phyloP scores from a whole-genome alignment of 92 coral and sea anemone species.

The Parazoanthus swiftii region DNA sequence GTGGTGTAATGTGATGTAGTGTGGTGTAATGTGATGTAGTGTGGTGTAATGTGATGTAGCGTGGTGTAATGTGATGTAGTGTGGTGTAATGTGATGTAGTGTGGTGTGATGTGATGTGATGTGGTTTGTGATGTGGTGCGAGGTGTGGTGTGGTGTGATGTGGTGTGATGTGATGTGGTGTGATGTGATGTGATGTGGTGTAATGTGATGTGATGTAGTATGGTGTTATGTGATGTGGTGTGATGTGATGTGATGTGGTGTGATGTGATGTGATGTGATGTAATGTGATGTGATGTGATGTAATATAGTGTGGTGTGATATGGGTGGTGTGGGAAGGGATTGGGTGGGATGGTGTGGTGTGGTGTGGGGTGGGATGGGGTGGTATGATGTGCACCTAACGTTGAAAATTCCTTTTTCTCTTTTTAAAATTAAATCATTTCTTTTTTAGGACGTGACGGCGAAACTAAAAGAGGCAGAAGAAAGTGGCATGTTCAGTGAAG shows the following conservation, averaged over 20 bases:
- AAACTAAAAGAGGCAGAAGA: slow-evolving; percentile 88
- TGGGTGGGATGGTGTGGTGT: too few relatives aligned
- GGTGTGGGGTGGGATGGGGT: too few relatives aligned
- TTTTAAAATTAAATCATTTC: not conserved
- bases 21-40: not conserved
- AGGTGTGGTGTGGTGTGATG: not conserved
- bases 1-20: not conserved
- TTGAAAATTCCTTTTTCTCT: not conserved
- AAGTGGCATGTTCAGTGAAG: slow-evolving; percentile 84
- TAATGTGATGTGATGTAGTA: not conserved
- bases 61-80: not conserved
- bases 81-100: not conserved
- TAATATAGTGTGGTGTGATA: not conserved
- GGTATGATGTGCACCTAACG: not conserved
- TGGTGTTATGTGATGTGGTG: not conserved
- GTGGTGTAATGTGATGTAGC: not conserved
- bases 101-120: not conserved
- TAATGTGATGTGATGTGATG: not conserved
- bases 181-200: not conserved
- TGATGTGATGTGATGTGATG: not conserved
- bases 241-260: slow-evolving; percentile 11
- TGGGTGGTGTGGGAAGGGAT: too few relatives aligned
- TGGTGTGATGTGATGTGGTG: not conserved
- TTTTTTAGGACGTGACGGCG: slow-evolving; percentile 82
- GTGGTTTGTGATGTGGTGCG: not conserved